These are phyloP conservation scores for Leptopilina myrica DNA, from an alignment of 2,888 invertebrate species.

Conservation along the genomic window DNA sequence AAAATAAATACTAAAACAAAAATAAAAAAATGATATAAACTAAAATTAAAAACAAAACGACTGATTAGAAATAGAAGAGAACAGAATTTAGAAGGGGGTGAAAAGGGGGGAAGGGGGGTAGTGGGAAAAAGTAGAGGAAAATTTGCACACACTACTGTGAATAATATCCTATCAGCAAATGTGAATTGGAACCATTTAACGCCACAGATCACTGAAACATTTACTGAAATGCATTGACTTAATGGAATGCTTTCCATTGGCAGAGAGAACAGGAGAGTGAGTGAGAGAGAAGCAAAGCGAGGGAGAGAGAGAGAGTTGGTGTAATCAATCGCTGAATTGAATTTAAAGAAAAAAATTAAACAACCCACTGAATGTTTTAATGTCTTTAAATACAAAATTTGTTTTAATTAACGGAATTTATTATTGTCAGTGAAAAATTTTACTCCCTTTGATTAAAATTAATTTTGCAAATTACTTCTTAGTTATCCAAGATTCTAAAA, in stretches of 20 bases:
- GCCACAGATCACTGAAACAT: slow-evolving; percentile 20
- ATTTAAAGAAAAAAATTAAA: slow-evolving; percentile 13
- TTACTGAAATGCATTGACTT: slow-evolving; percentile 22
- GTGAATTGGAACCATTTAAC: slow-evolving; percentile 15
- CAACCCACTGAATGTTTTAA: slow-evolving; percentile 2
- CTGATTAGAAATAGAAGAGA: no score
- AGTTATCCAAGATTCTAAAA: no score
- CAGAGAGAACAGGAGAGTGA: slow-evolving; percentile 19
- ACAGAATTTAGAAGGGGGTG: not conserved
- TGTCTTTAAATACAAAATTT: not conserved
- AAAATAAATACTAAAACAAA: no score
- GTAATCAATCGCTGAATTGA: slow-evolving; percentile 3
- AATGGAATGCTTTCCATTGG: slow-evolving; percentile 23
- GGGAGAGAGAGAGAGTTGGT: not conserved
- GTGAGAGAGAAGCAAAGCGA: slow-evolving; percentile 4
- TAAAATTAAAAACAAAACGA: no score
- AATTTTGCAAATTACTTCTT: no score
- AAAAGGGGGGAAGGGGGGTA: slow-evolving; percentile 18
- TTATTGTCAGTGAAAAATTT: no score
- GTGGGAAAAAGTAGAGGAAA: not conserved
- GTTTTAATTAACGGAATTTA: no score
- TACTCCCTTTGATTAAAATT: no score
- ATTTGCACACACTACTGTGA: not conserved
- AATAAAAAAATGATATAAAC: no score
- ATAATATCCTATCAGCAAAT: slow-evolving; percentile 6